Evolutionary conservation across 2,888 invertebrate genomes (phyloP), one percentile per base, ranked within the genome.

Genomic region (Beris morrisii): DNA sequence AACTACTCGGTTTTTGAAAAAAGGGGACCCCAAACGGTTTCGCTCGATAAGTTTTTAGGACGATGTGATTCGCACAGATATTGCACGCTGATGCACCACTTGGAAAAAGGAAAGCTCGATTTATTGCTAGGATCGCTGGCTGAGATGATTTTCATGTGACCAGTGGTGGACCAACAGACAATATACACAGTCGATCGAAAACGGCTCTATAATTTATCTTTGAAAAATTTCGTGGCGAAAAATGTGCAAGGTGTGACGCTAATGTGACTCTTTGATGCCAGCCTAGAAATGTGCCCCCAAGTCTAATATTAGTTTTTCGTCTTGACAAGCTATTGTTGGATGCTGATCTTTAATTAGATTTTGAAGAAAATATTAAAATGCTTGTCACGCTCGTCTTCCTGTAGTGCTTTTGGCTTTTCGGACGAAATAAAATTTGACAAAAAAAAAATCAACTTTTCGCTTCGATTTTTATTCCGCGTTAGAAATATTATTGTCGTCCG

Each of bases 311-410:
- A 63, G 53, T 30, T 5, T 52, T 6, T 13, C 46, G n/a, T 7
- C 50, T 13, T 52, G 38, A 53, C 52, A 63, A 48, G 50, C 53
- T 63, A 63, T 63, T 63, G 63, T 63, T 63, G 63, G 63, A 63
- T n/a, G 38, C n/a, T 43, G 46, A 15, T 63, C 63, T 63, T 63
- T 52, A 63, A 52, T 63, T 63, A 63, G 52, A 63, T 22, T 50
- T 5, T 38, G 12, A 32, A 15, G 52, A 52, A 59, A 63, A 63
- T 63, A 52, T 48, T 63, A 63, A 53, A 43, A 31, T 63, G 58
- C 28, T 28, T 63, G 53, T 63, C 63, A 63, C 52, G 52, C 50
- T 53, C 22, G 48, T 31, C 48, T 13, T 63, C 53, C 11, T 52
- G 63, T 6, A 15, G 57, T 57, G 45, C 30, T 58, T 46, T 48